A percentile compares a stretch with the other conserved stretches of the same genome.
phyloP scores from a whole-genome alignment of 2,113 vertebrate genomes.

The Tauraco erythrolophus region DNA sequence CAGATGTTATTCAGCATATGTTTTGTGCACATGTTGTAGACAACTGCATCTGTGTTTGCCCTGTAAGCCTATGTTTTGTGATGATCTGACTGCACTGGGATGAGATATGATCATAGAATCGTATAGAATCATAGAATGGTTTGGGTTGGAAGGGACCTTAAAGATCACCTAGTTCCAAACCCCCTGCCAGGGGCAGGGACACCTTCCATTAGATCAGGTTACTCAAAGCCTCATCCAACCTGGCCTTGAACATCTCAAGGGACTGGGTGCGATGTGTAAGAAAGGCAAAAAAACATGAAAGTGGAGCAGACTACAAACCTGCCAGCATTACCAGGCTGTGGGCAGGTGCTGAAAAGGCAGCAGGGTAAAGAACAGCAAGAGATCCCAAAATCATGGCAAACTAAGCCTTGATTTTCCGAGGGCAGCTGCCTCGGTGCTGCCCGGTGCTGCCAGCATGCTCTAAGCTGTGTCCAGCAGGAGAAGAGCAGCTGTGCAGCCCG shows the following conservation, averaged over 20 bases:
- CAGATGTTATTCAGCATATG: no score
- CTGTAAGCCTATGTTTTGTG: neutral
- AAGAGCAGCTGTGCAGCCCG: neutral
- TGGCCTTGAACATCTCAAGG: no score
- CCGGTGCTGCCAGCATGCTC: neutral
- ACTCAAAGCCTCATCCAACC: no score
- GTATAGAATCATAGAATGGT: no score
- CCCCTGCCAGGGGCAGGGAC: no score
- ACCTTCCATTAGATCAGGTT: no score
- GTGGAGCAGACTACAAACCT: neutral
- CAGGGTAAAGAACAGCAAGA: neutral
- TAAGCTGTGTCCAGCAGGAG: neutral
- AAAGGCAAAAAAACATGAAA: neutral
- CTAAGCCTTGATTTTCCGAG: neutral
- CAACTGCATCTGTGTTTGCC: neutral
- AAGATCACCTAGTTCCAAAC: no score
- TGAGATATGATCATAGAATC: neutral
- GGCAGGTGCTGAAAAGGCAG: neutral
- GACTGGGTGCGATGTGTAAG: neutral
- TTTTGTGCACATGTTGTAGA: no score
- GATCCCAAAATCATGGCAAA: neutral
- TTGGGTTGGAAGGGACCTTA: no score
- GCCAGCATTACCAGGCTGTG: accelerated
- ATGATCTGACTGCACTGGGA: neutral
- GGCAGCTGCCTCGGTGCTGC: neutral